These are phyloP conservation scores for Biston stratarius DNA, from an alignment of 2,888 invertebrate genomes.

Conservation along the genomic window DNA sequence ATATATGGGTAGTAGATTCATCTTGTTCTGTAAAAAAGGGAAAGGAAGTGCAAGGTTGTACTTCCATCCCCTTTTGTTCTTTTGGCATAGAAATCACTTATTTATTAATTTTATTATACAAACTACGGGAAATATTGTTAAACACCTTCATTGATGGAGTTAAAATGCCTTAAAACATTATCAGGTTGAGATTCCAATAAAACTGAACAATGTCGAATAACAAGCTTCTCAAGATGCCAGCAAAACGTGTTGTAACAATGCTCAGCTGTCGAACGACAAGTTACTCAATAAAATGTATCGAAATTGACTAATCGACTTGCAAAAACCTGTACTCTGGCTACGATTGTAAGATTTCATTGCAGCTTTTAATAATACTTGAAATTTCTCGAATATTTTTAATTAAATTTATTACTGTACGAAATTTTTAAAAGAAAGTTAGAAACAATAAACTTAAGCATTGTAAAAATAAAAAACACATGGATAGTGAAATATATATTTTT, in stretches of 20 bases:
- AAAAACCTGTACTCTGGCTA: slow-evolving; percentile 2
- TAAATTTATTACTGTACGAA: too few relatives aligned
- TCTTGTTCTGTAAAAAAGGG: too few relatives aligned
- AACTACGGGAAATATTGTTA: too few relatives aligned
- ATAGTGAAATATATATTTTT: not conserved
- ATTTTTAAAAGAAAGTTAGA: too few relatives aligned
- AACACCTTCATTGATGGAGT: too few relatives aligned
- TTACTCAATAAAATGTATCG: slow-evolving; percentile 10
- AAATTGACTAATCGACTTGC: slow-evolving; percentile 11
- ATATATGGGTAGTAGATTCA: too few relatives aligned
- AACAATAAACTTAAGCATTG: too few relatives aligned
- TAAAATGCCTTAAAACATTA: slow-evolving; percentile 1
- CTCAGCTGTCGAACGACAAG: slow-evolving; percentile 17
- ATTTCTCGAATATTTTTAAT: not conserved
- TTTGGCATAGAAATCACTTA: too few relatives aligned
- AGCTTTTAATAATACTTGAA: slow-evolving; percentile 1
- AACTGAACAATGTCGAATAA: slow-evolving; percentile 7
- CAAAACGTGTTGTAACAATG: slow-evolving; percentile 11
- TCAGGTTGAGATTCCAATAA: not conserved
- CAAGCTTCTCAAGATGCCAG: slow-evolving; percentile 24
- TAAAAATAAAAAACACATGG: too few relatives aligned
- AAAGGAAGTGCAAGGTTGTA: not conserved
- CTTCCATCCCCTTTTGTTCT: too few relatives aligned
- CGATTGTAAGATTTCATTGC: not conserved
- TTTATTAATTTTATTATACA: too few relatives aligned